Conservation (phyloP, 2,113 vertebrate species). For the Polyodon spathula region DNA sequence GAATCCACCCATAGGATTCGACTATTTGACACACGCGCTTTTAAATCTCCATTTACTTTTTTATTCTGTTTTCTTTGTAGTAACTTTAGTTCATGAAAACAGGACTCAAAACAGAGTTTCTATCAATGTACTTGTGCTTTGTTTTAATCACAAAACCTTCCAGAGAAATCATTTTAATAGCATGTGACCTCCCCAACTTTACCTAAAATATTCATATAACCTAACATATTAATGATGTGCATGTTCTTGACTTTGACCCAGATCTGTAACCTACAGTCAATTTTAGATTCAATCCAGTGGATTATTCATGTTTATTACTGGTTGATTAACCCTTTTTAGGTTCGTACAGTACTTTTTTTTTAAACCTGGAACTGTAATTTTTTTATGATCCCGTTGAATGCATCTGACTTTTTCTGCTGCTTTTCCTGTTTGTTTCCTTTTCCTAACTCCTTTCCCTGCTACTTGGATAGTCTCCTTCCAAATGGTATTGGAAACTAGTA, state of each 20-base stretch:
- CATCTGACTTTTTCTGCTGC: conserved; percentile 68
- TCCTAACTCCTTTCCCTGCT: conserved; percentile 60
- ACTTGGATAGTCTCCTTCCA: conserved; percentile 95
- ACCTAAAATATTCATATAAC: too few species aligned
- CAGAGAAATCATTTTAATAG: neutral
- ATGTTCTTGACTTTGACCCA: too few species aligned
- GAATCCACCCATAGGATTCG: neutral
- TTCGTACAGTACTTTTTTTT: conserved; percentile 4
- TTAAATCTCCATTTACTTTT: neutral
- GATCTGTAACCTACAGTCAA: too few species aligned
- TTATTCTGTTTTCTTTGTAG: conserved; percentile 8
- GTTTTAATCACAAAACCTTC: neutral
- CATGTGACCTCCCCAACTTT: neutral
- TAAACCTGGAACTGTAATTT: conserved; percentile 16
- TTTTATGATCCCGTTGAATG: conserved; percentile 41
- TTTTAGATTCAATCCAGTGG: too few species aligned
- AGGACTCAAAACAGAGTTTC: neutral
- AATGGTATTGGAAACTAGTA: conserved; percentile 99
- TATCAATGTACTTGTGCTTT: neutral
- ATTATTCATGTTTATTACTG: too few species aligned
- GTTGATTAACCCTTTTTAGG: conserved; percentile 10
- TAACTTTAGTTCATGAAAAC: conserved; percentile 1
- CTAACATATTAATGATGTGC: too few species aligned
- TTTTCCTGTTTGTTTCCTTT: conserved; percentile 65
- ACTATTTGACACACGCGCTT: too few species aligned